Conservation (phyloP, 64 coral and sea anemone genomes). For the Stylophora pistillata region DNA sequence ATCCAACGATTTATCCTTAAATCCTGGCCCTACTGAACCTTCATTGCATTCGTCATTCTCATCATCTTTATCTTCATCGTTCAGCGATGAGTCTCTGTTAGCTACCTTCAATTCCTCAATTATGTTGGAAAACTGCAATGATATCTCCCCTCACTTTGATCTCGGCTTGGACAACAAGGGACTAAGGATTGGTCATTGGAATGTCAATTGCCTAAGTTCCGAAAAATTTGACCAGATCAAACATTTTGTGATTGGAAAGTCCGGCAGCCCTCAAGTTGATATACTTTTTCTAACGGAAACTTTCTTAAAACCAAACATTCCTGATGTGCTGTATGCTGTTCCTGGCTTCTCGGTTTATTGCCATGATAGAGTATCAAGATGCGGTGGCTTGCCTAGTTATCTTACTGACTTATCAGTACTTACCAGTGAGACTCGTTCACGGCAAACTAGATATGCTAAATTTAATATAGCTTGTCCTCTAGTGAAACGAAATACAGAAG, state of each 20-base stretch:
- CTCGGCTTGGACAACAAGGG: conserved; percentile 28
- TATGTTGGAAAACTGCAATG: too few relatives aligned
- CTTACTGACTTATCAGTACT: too few relatives aligned
- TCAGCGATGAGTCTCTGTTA: too few relatives aligned
- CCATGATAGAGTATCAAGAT: conserved; percentile 1
- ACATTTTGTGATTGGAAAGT: conserved; percentile 18
- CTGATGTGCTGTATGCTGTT: background rate
- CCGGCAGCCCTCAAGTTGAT: too few relatives aligned
- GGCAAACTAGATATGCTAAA: too few relatives aligned
- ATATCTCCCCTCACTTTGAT: conserved; percentile 6
- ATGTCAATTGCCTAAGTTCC: conserved; percentile 25
- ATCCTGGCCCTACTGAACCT: conserved; percentile 11
- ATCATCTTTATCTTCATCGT: too few relatives aligned
- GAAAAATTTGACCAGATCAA: conserved; percentile 31
- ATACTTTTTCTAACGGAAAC: background rate
- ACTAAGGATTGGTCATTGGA: conserved; percentile 52
- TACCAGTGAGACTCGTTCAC: too few relatives aligned
- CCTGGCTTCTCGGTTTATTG: background rate
- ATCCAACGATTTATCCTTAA: background rate
- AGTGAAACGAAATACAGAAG: too few relatives aligned
- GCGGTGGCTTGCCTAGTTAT: too few relatives aligned
- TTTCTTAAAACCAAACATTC: background rate
- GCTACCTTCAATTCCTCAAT: too few relatives aligned
- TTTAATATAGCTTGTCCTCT: too few relatives aligned
- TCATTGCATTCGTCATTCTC: background rate